phyloP scores from a whole-genome alignment of 2,797 vertebrate species.

The Setipinna tenuifilis region DNA sequence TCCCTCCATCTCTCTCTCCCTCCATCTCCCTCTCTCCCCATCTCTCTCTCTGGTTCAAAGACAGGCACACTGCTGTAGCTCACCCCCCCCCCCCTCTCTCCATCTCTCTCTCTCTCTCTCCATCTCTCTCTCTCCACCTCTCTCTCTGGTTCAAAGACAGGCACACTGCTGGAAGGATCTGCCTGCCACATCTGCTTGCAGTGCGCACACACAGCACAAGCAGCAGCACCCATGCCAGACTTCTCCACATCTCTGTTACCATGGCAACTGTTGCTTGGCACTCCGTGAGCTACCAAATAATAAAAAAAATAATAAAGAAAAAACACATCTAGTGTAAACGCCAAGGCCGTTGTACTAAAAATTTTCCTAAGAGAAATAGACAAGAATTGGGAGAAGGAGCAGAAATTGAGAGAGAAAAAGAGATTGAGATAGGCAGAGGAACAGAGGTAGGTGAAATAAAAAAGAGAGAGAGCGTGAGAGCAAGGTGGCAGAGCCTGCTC shows the following conservation, averaged over 20 bases:
- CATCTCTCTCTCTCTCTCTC: conserved; percentile 43
- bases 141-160: conserved; percentile 46
- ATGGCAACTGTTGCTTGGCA: conserved; percentile 83
- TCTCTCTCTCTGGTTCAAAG: conserved; percentile 37
- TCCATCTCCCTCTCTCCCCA: not conserved
- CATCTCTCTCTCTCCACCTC: not conserved
- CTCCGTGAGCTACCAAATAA: conserved; percentile 40
- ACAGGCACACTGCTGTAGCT: conserved; percentile 58
- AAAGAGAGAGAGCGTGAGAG: too few species aligned
- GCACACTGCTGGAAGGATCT: conserved; percentile 46
- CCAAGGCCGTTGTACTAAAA: not conserved
- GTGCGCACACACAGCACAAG: conserved; percentile 50
- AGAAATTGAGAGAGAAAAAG: not conserved
- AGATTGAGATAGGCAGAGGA: not conserved
- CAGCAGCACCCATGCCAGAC: conserved; percentile 62
- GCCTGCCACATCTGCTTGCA: conserved; percentile 66
- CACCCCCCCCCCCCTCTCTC: conserved; percentile 25
- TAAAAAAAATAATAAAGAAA: too few species aligned
- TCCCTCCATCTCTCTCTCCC: not conserved
- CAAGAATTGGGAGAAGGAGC: too few species aligned
- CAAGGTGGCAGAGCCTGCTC: too few species aligned
- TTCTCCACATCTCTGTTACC: conserved; percentile 84
- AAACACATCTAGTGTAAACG: conserved; percentile 38
- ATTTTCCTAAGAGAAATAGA: not conserved
- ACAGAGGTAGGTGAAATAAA: too few species aligned